Evolutionary conservation across 2,797 vertebrate species (phyloP).

Genomic region (Myotis planiceps): DNA sequence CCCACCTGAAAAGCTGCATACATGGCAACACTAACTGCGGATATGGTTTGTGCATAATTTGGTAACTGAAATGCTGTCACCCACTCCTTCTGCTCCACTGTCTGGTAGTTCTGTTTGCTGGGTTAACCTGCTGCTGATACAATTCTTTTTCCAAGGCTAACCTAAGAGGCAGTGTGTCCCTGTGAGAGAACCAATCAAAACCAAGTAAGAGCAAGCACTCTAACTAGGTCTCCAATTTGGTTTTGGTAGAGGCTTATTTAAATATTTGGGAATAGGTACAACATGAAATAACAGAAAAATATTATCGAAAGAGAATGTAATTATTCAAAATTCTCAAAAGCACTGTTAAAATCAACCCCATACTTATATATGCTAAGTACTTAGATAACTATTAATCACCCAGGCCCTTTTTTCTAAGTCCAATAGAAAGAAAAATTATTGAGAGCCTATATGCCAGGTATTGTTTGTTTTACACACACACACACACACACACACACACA

Average conservation of each 20-base stretch:
- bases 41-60: background rate
- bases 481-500: too few relatives aligned
- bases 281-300: background rate
- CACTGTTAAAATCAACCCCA: background rate
- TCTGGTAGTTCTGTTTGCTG: background rate
- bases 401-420: background rate
- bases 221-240: background rate
- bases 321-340: background rate
- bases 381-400: background rate
- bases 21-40: background rate
- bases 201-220: background rate
- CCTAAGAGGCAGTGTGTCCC: background rate
- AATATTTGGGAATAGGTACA: background rate
- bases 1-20: background rate
- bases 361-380: background rate
- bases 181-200: background rate
- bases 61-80: background rate
- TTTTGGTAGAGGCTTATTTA: background rate
- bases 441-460: background rate
- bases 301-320: background rate
- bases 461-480: background rate
- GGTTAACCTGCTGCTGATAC: background rate
- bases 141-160: background rate
- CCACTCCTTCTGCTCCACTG: background rate
- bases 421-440: background rate